phyloP scores from a whole-genome alignment of 1,140 invertebrate species.

The Tachypleus tridentatus region DNA sequence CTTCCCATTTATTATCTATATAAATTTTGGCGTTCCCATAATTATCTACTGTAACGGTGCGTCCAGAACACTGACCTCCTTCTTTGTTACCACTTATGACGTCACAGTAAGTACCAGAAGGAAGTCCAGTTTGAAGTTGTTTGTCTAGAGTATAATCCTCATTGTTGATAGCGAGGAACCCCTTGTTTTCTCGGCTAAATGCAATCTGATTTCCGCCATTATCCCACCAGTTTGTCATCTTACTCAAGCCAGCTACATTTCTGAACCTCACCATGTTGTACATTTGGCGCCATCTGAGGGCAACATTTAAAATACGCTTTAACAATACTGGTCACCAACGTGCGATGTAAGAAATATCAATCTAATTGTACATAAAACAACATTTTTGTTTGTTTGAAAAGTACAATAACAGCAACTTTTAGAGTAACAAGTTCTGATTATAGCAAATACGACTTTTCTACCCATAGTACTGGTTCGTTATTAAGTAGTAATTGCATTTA shows the following conservation, averaged over 20 bases:
- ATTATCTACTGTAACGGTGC: constrained; percentile 47
- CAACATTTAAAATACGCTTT: too few species aligned
- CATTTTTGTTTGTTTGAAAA: too few species aligned
- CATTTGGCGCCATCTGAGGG: constrained; percentile 60
- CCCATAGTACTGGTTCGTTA: too few species aligned
- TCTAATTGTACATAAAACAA: too few species aligned
- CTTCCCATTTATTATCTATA: constrained; percentile 44
- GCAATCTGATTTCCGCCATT: constrained; percentile 60
- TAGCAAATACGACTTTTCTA: too few species aligned
- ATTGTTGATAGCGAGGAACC: constrained; percentile 60
- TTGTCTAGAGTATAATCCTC: constrained; percentile 16
- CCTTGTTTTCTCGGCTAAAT: constrained; percentile 54
- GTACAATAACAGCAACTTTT: too few species aligned
- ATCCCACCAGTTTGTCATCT: constrained; percentile 49
- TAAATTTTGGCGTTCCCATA: constrained; percentile 49
- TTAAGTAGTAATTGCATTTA: too few species aligned
- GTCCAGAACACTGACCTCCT: constrained; percentile 53
- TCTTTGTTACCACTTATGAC: constrained; percentile 58
- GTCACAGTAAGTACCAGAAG: constrained; percentile 70
- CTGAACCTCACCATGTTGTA: constrained; percentile 65
- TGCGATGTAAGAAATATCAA: too few species aligned
- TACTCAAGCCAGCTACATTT: constrained; percentile 43
- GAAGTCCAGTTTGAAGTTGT: constrained; percentile 49
- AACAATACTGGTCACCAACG: too few species aligned
- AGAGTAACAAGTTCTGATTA: too few species aligned